Evolutionary conservation across 2,797 vertebrate species (phyloP).

Genomic region (Amphiprion clarkii): DNA sequence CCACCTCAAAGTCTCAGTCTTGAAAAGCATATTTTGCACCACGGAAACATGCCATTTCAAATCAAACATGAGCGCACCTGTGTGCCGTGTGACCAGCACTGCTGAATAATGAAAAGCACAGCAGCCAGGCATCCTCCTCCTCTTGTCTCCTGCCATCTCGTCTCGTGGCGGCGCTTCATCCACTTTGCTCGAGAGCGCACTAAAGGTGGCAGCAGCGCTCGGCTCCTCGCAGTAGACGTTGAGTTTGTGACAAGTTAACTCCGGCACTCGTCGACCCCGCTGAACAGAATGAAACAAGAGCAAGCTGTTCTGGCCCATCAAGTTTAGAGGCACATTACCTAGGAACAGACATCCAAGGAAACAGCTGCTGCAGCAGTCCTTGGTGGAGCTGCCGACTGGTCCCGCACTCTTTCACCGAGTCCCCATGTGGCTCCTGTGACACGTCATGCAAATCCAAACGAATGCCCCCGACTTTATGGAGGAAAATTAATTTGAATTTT

Average conservation of each 20-base stretch:
- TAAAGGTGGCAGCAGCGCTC: conserved; percentile 48
- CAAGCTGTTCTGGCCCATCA: conserved; percentile 74
- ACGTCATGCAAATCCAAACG: conserved; percentile 78
- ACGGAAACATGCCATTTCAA: conserved; percentile 40
- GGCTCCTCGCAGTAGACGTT: conserved; percentile 18
- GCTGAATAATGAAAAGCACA: conserved; percentile 63
- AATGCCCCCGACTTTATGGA: conserved; percentile 71
- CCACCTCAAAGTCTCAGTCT: conserved; percentile 15
- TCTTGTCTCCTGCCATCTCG: conserved; percentile 35
- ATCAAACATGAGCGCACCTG: conserved; percentile 43
- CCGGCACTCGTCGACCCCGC: conserved; percentile 31
- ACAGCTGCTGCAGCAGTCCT: conserved; percentile 76
- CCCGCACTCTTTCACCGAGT: conserved; percentile 53
- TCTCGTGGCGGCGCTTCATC: conserved; percentile 33
- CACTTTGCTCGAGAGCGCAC: conserved; percentile 27
- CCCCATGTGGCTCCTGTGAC: conserved; percentile 74
- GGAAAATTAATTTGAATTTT: conserved; percentile 72
- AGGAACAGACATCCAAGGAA: conserved; percentile 62
- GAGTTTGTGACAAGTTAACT: conserved; percentile 58
- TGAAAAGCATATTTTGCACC: conserved; percentile 14
- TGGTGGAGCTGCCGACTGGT: conserved; percentile 55
- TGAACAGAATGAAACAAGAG: conserved; percentile 56
- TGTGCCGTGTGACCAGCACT: conserved; percentile 27
- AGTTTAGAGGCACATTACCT: conserved; percentile 75
- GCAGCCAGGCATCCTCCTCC: conserved; percentile 34